Conservation (phyloP, 2,113 vertebrate species). For the Melanostigma gelatinosum region DNA sequence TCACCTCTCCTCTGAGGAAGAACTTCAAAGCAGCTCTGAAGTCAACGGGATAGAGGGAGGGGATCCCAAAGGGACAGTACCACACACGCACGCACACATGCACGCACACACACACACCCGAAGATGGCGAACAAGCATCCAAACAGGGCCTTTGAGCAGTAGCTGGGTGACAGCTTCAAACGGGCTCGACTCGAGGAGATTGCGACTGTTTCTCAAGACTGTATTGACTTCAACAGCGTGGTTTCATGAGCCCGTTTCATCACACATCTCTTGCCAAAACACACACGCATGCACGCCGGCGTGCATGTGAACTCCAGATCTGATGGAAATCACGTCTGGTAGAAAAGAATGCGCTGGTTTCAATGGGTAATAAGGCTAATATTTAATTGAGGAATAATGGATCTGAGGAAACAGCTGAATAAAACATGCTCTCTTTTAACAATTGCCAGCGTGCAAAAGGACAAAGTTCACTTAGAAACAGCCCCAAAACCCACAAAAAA, state of each 20-base stretch:
- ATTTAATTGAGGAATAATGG: slow-evolving; percentile 53
- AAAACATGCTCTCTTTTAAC: slow-evolving; percentile 49
- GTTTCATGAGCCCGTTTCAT: slow-evolving; percentile 52
- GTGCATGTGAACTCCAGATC: background rate
- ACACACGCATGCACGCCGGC: background rate
- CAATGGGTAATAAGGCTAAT: slow-evolving; percentile 38
- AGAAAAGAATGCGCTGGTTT: background rate
- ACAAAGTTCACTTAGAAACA: slow-evolving; percentile 52
- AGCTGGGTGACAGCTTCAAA: slow-evolving; percentile 72
- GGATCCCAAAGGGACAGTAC: slow-evolving; percentile 61
- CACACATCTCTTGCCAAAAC: background rate
- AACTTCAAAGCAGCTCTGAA: slow-evolving; percentile 82
- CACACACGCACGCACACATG: slow-evolving; percentile 46
- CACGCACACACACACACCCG: slow-evolving; percentile 31
- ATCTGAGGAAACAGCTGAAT: slow-evolving; percentile 53
- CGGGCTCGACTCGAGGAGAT: slow-evolving; percentile 26
- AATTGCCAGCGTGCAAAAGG: slow-evolving; percentile 32
- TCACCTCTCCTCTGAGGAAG: slow-evolving; percentile 58
- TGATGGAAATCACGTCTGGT: slow-evolving; percentile 1
- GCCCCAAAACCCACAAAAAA: background rate
- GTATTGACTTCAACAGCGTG: slow-evolving; percentile 64
- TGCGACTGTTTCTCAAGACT: slow-evolving; percentile 38
- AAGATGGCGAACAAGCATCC: slow-evolving; percentile 70
- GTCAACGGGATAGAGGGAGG: slow-evolving; percentile 65
- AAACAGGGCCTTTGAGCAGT: slow-evolving; percentile 62